Percentiles rank a stretch among this genome's conserved stretches.
Evolutionary conservation across 2,888 invertebrate species (phyloP).

Genomic region (Ariolimax columbianus): DNA sequence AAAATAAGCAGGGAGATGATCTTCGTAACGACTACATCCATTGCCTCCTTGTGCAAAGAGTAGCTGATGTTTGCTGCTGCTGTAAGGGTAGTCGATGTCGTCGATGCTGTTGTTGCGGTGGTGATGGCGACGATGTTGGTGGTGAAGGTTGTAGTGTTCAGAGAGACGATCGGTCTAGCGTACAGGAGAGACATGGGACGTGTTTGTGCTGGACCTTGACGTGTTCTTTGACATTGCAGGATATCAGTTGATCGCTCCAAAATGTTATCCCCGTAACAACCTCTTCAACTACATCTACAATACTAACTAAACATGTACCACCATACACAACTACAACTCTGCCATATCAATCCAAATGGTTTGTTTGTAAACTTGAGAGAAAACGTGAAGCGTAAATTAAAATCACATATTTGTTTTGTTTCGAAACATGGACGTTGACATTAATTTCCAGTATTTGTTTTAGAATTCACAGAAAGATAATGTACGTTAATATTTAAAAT

Average conservation of each 20-base stretch:
- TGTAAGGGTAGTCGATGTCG: neutral
- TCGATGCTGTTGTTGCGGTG: neutral
- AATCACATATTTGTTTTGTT: neutral
- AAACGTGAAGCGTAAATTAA: neutral
- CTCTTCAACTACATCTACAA: neutral
- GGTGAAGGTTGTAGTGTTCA: slow-evolving; percentile 12
- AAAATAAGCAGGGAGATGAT: slow-evolving; percentile 68
- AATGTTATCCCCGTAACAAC: neutral
- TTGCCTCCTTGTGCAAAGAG: slow-evolving; percentile 51
- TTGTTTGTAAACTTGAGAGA: neutral
- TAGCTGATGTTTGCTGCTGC: slow-evolving; percentile 2
- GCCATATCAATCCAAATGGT: neutral
- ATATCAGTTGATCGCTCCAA: neutral
- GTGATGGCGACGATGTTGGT: slow-evolving; percentile 25
- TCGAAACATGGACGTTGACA: neutral
- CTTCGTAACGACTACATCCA: slow-evolving; percentile 73
- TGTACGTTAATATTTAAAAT: no score
- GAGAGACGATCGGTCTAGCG: slow-evolving; percentile 18
- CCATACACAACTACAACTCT: neutral
- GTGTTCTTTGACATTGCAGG: slow-evolving; percentile 8
- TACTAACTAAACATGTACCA: neutral
- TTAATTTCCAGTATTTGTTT: neutral
- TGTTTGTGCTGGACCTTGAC: neutral
- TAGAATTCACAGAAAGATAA: no score
- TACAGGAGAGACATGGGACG: slow-evolving; percentile 40